Evolutionary conservation across 2,888 invertebrate genomes (phyloP).

Genomic region (Venusia cambrica): DNA sequence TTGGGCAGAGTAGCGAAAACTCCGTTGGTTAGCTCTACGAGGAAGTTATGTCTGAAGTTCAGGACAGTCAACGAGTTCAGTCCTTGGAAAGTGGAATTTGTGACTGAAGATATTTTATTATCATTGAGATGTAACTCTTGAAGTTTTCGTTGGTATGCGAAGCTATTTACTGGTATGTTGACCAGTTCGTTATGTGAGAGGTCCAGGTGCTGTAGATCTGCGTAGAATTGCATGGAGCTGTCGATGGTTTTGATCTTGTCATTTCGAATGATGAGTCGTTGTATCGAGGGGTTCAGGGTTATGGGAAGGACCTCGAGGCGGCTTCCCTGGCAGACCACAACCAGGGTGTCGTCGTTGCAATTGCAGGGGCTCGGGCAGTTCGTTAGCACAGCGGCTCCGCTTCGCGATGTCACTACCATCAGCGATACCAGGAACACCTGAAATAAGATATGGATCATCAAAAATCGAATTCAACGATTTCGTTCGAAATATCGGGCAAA

Average conservation of each 20-base stretch:
- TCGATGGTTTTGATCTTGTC: conserved; percentile 94
- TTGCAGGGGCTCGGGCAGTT: conserved; percentile 93
- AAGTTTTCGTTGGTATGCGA: conserved; percentile 89
- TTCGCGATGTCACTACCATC: conserved; percentile 58
- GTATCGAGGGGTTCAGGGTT: conserved; percentile 94
- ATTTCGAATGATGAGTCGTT: conserved; percentile 90
- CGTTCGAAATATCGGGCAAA: conserved; percentile 3
- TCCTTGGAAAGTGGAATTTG: conserved; percentile 90
- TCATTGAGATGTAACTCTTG: conserved; percentile 91
- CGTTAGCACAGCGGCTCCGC: conserved; percentile 82
- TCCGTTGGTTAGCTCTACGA: conserved; percentile 88
- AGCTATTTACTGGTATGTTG: conserved; percentile 89
- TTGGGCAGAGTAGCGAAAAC: conserved; percentile 87
- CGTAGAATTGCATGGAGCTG: conserved; percentile 93
- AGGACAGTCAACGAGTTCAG: conserved; percentile 89
- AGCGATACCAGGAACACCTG: conserved; percentile 67
- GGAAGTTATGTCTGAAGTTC: conserved; percentile 89
- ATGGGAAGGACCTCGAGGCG: conserved; percentile 94
- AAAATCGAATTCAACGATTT: conserved; percentile 16
- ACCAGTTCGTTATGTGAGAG: conserved; percentile 92
- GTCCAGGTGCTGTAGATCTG: conserved; percentile 91
- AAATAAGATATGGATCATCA: conserved; percentile 32
- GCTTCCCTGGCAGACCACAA: conserved; percentile 92
- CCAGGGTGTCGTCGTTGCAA: conserved; percentile 94
- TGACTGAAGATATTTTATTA: conserved; percentile 91